Conservation (phyloP, 2,113 vertebrate species). For the Paralichthys olivaceus region DNA sequence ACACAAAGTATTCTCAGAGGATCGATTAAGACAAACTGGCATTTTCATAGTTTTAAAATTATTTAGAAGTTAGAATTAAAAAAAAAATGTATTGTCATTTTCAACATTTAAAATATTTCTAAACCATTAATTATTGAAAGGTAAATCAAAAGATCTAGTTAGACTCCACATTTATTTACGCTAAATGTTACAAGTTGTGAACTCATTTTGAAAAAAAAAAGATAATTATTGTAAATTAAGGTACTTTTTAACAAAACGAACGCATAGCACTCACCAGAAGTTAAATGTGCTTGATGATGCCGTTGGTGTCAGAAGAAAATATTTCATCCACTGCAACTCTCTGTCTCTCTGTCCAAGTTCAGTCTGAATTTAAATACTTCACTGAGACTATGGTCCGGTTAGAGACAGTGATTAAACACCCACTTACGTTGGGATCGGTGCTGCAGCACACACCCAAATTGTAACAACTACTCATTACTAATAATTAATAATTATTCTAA, state of each 20-base stretch:
- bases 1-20: no score
- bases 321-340: not conserved
- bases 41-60: not conserved
- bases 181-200: not conserved
- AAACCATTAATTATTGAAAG: not conserved
- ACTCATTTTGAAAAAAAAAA: not conserved
- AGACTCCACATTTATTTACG: not conserved
- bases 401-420: not conserved
- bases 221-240: not conserved
- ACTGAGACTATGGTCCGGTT: not conserved
- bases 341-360: not conserved
- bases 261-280: not conserved
- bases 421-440: not conserved
- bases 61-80: not conserved
- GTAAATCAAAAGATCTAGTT: not conserved
- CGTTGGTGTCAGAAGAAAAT: not conserved
- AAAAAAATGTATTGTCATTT: not conserved
- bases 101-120: not conserved
- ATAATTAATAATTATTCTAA: not conserved
- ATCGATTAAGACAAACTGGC: not conserved
- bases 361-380: not conserved
- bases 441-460: not conserved
- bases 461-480: not conserved
- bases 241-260: not conserved
- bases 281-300: not conserved